phyloP scores from a whole-genome alignment of 2,888 invertebrate species.

The Eristalinus sepulchralis region DNA sequence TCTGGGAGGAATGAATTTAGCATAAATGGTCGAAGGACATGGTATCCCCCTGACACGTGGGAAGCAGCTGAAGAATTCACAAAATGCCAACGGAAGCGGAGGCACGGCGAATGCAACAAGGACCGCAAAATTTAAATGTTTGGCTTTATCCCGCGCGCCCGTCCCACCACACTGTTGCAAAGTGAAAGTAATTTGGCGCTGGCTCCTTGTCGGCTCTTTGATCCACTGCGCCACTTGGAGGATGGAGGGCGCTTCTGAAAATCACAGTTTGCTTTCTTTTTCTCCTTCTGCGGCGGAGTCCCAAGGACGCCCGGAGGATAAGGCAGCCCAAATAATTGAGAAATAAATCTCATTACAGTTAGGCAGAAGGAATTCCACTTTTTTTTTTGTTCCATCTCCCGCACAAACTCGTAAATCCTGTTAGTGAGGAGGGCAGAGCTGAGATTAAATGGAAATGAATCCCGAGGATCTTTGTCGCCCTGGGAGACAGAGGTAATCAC shows the following conservation, averaged over 20 bases:
- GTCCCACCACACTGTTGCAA: not conserved
- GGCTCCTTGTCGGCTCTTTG: too few relatives aligned
- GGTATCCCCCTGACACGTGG: not conserved
- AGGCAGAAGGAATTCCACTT: not conserved
- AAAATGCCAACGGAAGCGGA: not conserved
- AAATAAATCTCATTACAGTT: not conserved
- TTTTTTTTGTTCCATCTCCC: not conserved
- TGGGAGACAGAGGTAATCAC: not conserved
- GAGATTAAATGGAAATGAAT: not conserved
- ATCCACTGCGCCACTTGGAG: not conserved
- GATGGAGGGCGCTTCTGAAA: not conserved
- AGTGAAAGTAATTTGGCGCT: not conserved
- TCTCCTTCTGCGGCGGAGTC: not conserved
- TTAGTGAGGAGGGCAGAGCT: not conserved
- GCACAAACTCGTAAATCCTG: not conserved
- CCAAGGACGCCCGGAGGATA: not conserved
- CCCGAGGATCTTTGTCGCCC: not conserved
- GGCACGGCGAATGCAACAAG: not conserved
- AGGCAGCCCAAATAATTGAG: not conserved
- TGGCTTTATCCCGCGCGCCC: too few relatives aligned
- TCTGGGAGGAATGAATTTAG: not conserved
- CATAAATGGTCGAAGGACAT: not conserved
- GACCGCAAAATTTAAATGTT: not conserved
- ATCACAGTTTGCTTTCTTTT: not conserved
- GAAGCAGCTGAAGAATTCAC: not conserved